Percentiles rank a stretch among this genome's conserved stretches.
Conservation (phyloP, 2,797 vertebrate genomes). For the Lophius americanus region DNA sequence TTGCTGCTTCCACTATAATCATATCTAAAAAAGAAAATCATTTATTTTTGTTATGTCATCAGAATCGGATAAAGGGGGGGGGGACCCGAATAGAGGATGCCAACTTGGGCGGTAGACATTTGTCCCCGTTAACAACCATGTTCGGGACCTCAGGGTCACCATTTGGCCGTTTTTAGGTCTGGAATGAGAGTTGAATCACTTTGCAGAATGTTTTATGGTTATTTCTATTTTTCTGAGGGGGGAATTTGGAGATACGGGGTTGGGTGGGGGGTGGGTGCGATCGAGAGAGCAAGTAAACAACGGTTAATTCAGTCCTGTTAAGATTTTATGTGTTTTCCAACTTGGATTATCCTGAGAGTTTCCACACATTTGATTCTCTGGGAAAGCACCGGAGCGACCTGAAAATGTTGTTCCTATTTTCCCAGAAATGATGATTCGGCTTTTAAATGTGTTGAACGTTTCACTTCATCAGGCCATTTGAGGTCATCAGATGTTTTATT, state of each 20-base stretch:
- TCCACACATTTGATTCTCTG: constrained; percentile 45
- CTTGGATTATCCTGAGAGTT: constrained; percentile 42
- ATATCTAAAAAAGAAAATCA: background rate
- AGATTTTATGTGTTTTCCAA: constrained; percentile 51
- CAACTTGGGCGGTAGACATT: constrained; percentile 67
- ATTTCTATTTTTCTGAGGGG: background rate
- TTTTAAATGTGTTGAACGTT: constrained; percentile 58
- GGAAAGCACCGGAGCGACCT: constrained; percentile 18
- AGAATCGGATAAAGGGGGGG: background rate
- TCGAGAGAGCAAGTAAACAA: constrained; percentile 47
- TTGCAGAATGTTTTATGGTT: constrained; percentile 36
- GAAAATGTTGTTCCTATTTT: constrained; percentile 27
- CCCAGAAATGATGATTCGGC: constrained; percentile 37
- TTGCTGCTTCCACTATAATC: constrained; percentile 25
- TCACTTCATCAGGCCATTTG: no score
- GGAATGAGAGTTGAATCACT: constrained; percentile 47
- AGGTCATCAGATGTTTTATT: no score
- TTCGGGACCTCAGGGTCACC: constrained; percentile 42
- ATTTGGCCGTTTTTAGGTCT: constrained; percentile 56
- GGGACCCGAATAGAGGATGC: constrained; percentile 27
- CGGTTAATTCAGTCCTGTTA: constrained; percentile 22
- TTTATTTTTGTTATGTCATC: no score
- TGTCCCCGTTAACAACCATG: constrained; percentile 52
- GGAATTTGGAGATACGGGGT: no score
- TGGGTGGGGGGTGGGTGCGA: no score